Conservation (phyloP, 2,888 invertebrate genomes). For the Thymelicus sylvestris region DNA sequence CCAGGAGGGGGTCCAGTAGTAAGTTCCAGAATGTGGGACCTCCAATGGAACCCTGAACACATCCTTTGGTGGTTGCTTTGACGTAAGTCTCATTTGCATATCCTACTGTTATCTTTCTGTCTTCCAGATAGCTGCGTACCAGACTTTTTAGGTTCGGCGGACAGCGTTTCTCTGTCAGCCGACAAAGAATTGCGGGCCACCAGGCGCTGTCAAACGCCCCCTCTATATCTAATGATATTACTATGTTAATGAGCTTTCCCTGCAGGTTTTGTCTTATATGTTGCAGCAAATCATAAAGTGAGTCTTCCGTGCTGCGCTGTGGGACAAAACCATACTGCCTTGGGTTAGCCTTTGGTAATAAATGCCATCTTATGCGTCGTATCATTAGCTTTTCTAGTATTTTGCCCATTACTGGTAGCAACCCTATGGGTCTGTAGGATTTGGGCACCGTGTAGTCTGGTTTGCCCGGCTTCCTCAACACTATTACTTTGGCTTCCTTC, state of each 20-base stretch:
- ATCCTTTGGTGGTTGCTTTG: not conserved
- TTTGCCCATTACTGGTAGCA: conserved; percentile 18
- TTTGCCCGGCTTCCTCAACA: conserved; percentile 10
- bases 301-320: conserved; percentile 17
- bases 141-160: not conserved
- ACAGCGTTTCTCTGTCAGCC: not conserved
- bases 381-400: conserved; percentile 24
- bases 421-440: conserved; percentile 11
- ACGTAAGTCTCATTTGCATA: not conserved
- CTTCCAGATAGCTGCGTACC: not conserved
- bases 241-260: not conserved
- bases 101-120: not conserved
- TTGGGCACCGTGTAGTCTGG: not conserved
- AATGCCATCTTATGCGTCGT: conserved; percentile 16
- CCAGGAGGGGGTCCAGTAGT: conserved; percentile 1
- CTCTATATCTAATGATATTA: conserved; percentile 8
- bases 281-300: conserved; percentile 11
- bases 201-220: not conserved
- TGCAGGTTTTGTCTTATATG: not conserved
- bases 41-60: conserved; percentile 16
- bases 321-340: not conserved
- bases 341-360: not conserved
- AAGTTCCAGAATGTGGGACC: conserved; percentile 18
- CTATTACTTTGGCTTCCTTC: not conserved
- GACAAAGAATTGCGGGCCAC: conserved; percentile 10